phyloP scores from a whole-genome alignment of 2,113 vertebrate genomes.

The Anthoscopus minutus region DNA sequence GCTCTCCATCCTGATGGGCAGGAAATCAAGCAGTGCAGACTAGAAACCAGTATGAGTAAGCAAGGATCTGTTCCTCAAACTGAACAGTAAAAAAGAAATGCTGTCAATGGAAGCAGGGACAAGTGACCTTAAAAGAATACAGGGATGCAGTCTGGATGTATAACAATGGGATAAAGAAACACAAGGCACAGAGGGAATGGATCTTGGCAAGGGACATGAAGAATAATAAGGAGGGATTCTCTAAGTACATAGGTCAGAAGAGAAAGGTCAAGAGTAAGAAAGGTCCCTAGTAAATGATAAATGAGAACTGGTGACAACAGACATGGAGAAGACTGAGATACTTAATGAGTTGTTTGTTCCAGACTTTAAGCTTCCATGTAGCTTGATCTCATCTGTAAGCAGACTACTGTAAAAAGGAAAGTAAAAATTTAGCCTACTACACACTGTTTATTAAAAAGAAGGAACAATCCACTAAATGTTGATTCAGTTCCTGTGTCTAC shows the following conservation, averaged over 20 bases:
- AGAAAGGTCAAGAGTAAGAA: neutral
- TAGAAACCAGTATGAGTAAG: neutral
- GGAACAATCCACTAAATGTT: neutral
- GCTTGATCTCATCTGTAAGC: neutral
- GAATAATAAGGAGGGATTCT: neutral
- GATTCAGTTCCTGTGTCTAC: rapidly evolving
- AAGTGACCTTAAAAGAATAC: neutral
- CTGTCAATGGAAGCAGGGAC: neutral
- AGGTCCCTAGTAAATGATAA: neutral
- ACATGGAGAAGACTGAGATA: neutral
- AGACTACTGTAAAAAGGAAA: neutral
- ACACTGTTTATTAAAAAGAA: neutral
- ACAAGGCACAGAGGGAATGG: neutral
- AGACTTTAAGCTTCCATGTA: neutral
- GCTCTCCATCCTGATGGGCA: neutral
- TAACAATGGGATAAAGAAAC: neutral
- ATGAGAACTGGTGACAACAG: neutral
- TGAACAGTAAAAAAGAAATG: neutral
- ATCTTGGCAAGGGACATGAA: neutral
- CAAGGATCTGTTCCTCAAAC: neutral
- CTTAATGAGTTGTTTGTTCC: neutral
- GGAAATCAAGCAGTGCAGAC: neutral
- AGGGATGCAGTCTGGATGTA: neutral
- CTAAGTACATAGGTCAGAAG: neutral
- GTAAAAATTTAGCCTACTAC: neutral